Percentiles rank a stretch among this genome's conserved stretches.
phyloP scores from a whole-genome alignment of 2,113 vertebrate genomes.

The Lepus americanus region DNA sequence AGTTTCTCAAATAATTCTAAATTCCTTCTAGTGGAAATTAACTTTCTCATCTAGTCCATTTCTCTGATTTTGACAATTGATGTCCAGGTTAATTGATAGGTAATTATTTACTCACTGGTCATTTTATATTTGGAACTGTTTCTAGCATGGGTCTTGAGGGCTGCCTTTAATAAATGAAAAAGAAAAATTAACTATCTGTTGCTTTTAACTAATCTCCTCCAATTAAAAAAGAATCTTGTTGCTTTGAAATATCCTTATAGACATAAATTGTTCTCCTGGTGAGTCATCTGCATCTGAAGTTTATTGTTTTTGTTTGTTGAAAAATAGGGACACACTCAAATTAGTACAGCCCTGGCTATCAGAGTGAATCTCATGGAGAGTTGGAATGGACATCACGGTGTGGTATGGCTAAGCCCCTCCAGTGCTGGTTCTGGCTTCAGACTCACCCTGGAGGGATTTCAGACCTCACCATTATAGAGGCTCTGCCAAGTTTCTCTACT shows the following conservation, averaged over 20 bases:
- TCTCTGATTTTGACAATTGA: slow-evolving; percentile 38
- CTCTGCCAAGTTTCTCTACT: neutral
- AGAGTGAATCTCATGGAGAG: neutral
- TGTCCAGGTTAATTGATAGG: slow-evolving; percentile 5
- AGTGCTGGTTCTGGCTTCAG: neutral
- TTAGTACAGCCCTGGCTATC: neutral
- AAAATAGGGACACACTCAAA: neutral
- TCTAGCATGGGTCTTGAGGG: slow-evolving; percentile 3
- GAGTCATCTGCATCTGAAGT: neutral
- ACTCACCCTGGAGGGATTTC: neutral
- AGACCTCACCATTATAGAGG: too few relatives aligned
- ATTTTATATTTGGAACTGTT: slow-evolving; percentile 31
- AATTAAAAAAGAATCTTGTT: neutral
- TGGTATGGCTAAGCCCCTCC: neutral
- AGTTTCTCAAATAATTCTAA: slow-evolving; percentile 12
- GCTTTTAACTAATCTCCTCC: slow-evolving; percentile 24
- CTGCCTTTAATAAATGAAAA: slow-evolving; percentile 10
- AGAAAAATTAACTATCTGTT: slow-evolving; percentile 26
- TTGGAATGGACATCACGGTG: neutral
- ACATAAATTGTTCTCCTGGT: neutral
- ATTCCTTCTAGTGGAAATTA: slow-evolving; percentile 32
- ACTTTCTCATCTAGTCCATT: slow-evolving; percentile 18
- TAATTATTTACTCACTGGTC: slow-evolving; percentile 15
- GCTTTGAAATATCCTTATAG: neutral
- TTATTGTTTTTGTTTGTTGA: slow-evolving; percentile 12